Evolutionary conservation across 1,140 invertebrate species (phyloP), one percentile per base, ranked within the genome.

Genomic region (Drosophila orosa): DNA sequence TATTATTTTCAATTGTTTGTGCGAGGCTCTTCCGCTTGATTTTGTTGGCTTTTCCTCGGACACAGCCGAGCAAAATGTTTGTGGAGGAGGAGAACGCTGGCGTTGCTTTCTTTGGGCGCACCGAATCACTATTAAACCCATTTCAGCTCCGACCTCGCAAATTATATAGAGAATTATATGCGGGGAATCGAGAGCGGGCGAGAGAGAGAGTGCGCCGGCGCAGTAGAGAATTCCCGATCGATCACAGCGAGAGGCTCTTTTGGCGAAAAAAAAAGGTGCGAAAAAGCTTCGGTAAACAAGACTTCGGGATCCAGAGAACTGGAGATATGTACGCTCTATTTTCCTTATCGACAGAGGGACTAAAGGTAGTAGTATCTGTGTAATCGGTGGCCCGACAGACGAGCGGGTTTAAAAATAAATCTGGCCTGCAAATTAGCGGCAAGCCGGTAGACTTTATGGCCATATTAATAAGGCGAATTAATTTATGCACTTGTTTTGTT

Each of bases 91-190:
- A 52, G 48, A 67, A 55, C 54, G 24, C 40, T 44, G 57, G 55
- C 84, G 83, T 87, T 90, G 84, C 78, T 90, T 89, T 89, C 84
- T 80, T 68, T 74, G 50, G 62, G 84, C 85, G 69, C 77, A 79
- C 74, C 80, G 80, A 90, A 75, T 80, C 82, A 77, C 80, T 74
- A 90, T 90, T 89, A 90, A 89, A 74, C 56, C 48, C 56, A 72
- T 84, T 80, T 74, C 76, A 1, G 65, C 50, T 56, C 15, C 84
- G 84, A 89, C 84, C 84, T 90, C 85, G 80, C 73, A 40, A 89
- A 89, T 90, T 89, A 89, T 89, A 89, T 89, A 86, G 80, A 65
- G 50, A 89, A 89, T 90, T 90, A 90, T 84, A 74, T 80, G 84
- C 80, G 80, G 89, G 82, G 83, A 89, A 39, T 8, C 33, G 50